Evolutionary conservation across 1,140 invertebrate genomes (phyloP), one percentile per base, ranked within the genome.

Genomic region (Batillaria attramentaria): DNA sequence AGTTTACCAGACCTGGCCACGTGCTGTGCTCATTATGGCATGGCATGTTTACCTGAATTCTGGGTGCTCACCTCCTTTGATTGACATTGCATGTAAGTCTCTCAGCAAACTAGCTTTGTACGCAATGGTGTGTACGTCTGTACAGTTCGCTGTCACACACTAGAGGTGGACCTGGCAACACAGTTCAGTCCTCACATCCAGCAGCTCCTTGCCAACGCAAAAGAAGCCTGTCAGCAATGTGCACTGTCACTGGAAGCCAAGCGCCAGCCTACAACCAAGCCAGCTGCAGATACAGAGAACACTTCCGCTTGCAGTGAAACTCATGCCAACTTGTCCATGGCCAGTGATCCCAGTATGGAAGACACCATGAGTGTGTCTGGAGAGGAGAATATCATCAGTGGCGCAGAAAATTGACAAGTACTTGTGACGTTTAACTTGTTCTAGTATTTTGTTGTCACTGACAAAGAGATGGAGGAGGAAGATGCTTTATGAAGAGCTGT

Each of bases 101-200:
- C n/a, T n/a, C n/a, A n/a, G n/a, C n/a, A n/a, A n/a, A n/a, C n/a
- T n/a, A n/a, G n/a, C n/a, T n/a, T n/a, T n/a, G n/a, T n/a, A n/a
- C n/a, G n/a, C n/a, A n/a, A n/a, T n/a, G n/a, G n/a, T n/a, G n/a
- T n/a, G n/a, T n/a, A n/a, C n/a, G n/a, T n/a, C n/a, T n/a, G n/a
- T n/a, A n/a, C 78, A 88, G 87, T 86, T n/a, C 79, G 80, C 28
- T 82, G 81, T 70, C 83, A 86, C 70, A 84, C 85, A 50, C 66
- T 88, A 42, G 82, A 86, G 60, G 87, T 88, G 33, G 87, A 87
- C 42, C 70, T 88, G 8, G 83, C 85, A 16, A 84, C 84, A n/a
- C 87, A 86, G 76, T 88, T 87, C 78, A 88, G 78, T 69, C 87
- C 87, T 4, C 75, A 87, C 35, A 78, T 82, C 74, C 72, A 84